phyloP scores from a whole-genome alignment of 92 coral and sea anemone genomes.

The Bergia sp. region DNA sequence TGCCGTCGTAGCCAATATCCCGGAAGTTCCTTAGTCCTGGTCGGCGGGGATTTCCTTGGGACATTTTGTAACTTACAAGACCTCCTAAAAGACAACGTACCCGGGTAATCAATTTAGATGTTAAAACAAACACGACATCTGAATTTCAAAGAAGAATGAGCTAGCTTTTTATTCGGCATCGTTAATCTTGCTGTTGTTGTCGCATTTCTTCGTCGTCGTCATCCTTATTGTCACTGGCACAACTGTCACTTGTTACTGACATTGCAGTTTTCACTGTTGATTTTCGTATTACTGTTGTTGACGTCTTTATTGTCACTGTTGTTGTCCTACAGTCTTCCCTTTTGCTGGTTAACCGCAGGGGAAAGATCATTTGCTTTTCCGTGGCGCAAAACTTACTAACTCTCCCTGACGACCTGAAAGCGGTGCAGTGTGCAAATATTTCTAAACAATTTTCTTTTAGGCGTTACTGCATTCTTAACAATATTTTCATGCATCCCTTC shows the following conservation, averaged over 20 bases:
- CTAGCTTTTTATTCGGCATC: background rate
- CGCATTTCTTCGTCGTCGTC: background rate
- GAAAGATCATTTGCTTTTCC: too few species aligned
- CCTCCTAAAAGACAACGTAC: slow-evolving; percentile 64
- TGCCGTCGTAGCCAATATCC: slow-evolving; percentile 95
- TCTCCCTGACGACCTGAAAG: too few species aligned
- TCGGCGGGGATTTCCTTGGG: slow-evolving; percentile 88
- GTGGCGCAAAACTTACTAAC: too few species aligned
- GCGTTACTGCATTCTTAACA: too few species aligned
- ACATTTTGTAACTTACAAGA: slow-evolving; percentile 80
- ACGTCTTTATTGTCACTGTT: background rate
- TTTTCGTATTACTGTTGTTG: too few species aligned
- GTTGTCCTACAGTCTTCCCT: background rate
- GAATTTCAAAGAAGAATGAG: background rate
- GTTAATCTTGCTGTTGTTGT: background rate
- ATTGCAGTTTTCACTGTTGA: background rate
- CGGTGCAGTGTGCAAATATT: too few species aligned
- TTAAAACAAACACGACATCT: background rate
- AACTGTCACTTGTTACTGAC: background rate
- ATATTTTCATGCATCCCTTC: too few species aligned
- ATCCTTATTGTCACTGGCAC: background rate
- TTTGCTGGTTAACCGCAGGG: too few species aligned
- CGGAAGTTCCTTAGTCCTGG: slow-evolving; percentile 74
- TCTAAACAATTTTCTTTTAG: too few species aligned
- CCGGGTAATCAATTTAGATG: background rate